Base-by-base conservation (phyloP, 2,797 vertebrate species). In the Rhodeus uyekii region DNA sequence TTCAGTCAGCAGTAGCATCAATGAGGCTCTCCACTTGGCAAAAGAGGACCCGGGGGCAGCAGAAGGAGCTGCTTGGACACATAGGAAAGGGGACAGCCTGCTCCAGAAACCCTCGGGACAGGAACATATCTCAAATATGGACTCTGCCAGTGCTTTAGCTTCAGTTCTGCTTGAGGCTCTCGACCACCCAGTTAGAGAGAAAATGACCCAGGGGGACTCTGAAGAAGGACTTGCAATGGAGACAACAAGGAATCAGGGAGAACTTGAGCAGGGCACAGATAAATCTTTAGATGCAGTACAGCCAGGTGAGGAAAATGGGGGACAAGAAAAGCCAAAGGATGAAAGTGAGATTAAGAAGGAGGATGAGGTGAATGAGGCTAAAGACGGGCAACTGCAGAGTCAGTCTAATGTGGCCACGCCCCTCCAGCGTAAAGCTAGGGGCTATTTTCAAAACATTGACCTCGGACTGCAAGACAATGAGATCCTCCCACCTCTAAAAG, bases 401-500 rank as follows among this genome's bases (percentile, higher is more conserved):
- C 78, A 91, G 82, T 71, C 76, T 71, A 89, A 83, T 58, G 5
- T 76, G 1, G 89, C 92, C 63, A 38, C 65, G 36, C 88, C 90
- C 44, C 87, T 95, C 69, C 93, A 92, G 78, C 93, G 94, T 64
- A 92, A 92, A 90, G 92, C 92, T 63, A 92, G 96, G 84, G 95
- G 95, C 80, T 91, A 96, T 91, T 94, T 94, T 88, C 94, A 94
- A 82, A 96, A 94, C 85, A 95, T 95, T 86, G 95, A 95, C 91
- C 88, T 95, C 83, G 93, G 94, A 74, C 91, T 95, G 46, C 94
- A 95, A 90, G 94, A 93, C 84, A 93, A 94, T 18, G 94, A 95
- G 87, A 95, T 94, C 85, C 88, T 96, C 85, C 92, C 94, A 39
- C 94, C 94, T 27, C 87, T 96, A 73, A 95, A 94, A 87, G 94